Conservation (phyloP, 1,140 invertebrate species). For the Dufourea novaeangliae region DNA sequence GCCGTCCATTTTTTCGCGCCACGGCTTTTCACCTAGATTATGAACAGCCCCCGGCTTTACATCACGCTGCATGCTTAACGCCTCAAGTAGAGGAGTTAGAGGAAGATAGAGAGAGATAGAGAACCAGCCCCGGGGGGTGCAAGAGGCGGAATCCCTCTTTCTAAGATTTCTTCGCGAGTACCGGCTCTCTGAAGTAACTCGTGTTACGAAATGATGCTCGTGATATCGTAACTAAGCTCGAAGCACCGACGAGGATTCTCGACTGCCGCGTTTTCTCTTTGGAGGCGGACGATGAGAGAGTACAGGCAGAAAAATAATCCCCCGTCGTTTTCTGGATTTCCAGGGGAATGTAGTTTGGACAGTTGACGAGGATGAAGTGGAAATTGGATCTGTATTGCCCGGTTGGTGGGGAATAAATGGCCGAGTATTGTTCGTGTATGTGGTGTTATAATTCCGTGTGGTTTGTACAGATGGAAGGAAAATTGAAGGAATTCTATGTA, state of each 20-base stretch:
- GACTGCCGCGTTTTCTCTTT: neutral
- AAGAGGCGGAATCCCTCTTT: neutral
- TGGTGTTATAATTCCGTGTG: too few relatives aligned
- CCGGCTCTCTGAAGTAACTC: conserved; percentile 8
- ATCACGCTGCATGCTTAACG: neutral
- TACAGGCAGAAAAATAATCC: neutral
- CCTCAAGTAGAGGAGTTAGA: neutral
- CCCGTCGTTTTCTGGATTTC: too few relatives aligned
- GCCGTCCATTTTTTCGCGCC: neutral
- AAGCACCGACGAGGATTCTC: neutral
- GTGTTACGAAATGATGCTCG: conserved; percentile 2
- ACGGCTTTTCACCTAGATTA: conserved; percentile 10
- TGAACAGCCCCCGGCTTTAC: neutral
- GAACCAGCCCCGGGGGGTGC: neutral
- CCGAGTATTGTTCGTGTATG: too few relatives aligned
- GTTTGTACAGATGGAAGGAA: too few relatives aligned
- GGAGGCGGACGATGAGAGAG: neutral
- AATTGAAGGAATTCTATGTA: too few relatives aligned
- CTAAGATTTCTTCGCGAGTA: neutral
- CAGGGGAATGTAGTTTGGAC: too few relatives aligned
- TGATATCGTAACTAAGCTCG: neutral
- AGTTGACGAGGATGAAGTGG: too few relatives aligned
- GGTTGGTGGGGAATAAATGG: too few relatives aligned
- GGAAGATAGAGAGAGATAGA: neutral
- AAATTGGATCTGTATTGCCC: too few relatives aligned